Percentiles rank a stretch among this genome's conserved stretches.
These are phyloP conservation scores for Microcebus lehilahytsara DNA, from an alignment of 2,113 vertebrate species.

Conservation along the genomic window DNA sequence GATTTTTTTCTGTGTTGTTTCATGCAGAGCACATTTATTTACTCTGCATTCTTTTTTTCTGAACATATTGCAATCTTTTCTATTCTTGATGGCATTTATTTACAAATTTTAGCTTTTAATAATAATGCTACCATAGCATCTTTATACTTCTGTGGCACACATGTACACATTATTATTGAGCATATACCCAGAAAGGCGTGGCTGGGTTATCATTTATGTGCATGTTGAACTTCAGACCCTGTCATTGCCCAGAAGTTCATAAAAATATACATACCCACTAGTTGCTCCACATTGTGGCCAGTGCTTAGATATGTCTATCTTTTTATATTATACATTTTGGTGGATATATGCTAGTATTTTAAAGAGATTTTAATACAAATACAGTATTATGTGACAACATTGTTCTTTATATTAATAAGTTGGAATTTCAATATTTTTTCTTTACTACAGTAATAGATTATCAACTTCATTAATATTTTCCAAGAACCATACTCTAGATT, in stretches of 20 bases:
- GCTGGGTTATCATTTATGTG: no score
- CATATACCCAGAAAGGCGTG: background rate
- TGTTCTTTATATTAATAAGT: background rate
- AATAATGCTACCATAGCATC: background rate
- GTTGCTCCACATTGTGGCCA: no score
- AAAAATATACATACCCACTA: background rate
- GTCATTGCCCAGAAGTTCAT: background rate
- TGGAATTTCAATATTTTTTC: background rate
- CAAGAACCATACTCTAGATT: background rate
- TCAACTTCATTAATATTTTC: background rate
- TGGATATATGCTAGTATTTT: background rate
- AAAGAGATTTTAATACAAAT: background rate
- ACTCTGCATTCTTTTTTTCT: background rate
- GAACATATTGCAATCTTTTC: background rate
- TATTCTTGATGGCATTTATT: background rate
- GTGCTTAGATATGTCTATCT: background rate
- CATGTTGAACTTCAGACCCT: background rate
- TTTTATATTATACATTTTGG: background rate
- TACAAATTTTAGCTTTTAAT: background rate
- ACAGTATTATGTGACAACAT: background rate
- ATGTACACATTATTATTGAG: no score
- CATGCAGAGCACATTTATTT: background rate
- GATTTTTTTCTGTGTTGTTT: background rate
- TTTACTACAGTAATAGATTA: background rate
- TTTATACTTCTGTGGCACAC: background rate